Evolutionary conservation across 1,140 invertebrate species (phyloP), one percentile per base, ranked within the genome.

Genomic region (Drosophila ercepeae): DNA sequence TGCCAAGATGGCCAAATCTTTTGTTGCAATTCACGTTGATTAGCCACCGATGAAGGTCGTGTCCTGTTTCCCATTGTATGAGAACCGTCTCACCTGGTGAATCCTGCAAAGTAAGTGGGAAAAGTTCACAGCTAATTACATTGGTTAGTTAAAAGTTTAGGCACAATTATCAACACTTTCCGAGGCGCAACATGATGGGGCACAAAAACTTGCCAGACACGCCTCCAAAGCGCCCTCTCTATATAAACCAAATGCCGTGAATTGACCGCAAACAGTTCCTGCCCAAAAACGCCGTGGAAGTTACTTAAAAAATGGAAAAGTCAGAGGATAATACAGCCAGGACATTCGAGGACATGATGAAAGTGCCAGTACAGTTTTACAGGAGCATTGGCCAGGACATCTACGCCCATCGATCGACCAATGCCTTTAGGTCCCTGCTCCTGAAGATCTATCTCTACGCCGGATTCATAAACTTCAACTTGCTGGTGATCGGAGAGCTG

Each of bases 151-250:
- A 67, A 82, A 86, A 82, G 63, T 86, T 88, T 77, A 81, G 77
- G 64, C 77, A 74, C 76, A 88, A 86, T 88, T 86, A 88, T 82
- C 77, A 78, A 88, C 82, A 86, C 82, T 78, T 74, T 79, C 19
- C 23, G 25, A 45, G 72, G 59, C 54, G 71, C 29, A 18, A 48
- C 73, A 59, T 88, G 82, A 86, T 82, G 59, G 32, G 77, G 58
- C 82, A 88, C 9, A 72, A 86, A 86, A 78, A 68, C 52, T 82
- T 81, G 5, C 14, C 34, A 25, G 64, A 23, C 49, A 71, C 82
- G 77, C 82, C 82, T 59, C 18, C 32, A 4, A 16, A 14, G 14
- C 44, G 34, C n/a, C 23, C 34, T 4, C 36, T 34, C 51, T 82
- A 82, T 78, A 82, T 59, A 74, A 67, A 49, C n/a, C 63, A 39